Base-by-base conservation (phyloP, 2,888 invertebrate genomes). In the Hirtodrosophila duncani region DNA sequence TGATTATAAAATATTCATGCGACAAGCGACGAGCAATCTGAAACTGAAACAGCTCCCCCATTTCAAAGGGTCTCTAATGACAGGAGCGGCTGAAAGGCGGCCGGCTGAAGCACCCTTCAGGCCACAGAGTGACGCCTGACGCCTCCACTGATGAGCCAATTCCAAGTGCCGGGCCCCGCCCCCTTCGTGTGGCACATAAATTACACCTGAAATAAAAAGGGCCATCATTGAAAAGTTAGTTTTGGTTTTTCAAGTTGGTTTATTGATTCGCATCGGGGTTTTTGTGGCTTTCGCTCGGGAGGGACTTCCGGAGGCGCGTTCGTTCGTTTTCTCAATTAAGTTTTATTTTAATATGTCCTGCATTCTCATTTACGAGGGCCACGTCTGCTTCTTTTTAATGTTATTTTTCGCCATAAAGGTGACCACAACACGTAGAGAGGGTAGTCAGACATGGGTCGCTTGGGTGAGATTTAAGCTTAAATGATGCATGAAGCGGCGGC, bases 391-490 rank as follows among this genome's bases (percentile, higher is more conserved):
- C n/a, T n/a, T 72, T 79, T 72, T 74, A 74, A 79, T 74, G 68
- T 63, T 63, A 75, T 71, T 80, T 74, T 68, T 72, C 78, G 77
- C 68, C 65, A 68, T 77, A 65, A 79, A 74, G 77, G 77, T 80
- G 72, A 80, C 72, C 80, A 68, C 80, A 74, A 80, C 72, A 74
- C 72, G 72, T 79, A 75, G 42, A 23, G 30, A 20, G 11, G 13
- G 9, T 26, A 44, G 58, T 74, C 70, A n/a, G 71, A 71, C 79
- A 74, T 78, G 71, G 71, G 71, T 69, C 78, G 67, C 70, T 55
- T 71, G 79, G 81, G 75, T 75, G 75, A 80, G 75, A 81, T 75
- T 75, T 80, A 80, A 81, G 81, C 74, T 75, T 75, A 74, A 75
- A 75, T 81, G 81, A 75, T 75, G 75, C 75, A 75, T 75, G 75